phyloP scores from a whole-genome alignment of 2,888 invertebrate species.

The Phragmatobia fuliginosa region DNA sequence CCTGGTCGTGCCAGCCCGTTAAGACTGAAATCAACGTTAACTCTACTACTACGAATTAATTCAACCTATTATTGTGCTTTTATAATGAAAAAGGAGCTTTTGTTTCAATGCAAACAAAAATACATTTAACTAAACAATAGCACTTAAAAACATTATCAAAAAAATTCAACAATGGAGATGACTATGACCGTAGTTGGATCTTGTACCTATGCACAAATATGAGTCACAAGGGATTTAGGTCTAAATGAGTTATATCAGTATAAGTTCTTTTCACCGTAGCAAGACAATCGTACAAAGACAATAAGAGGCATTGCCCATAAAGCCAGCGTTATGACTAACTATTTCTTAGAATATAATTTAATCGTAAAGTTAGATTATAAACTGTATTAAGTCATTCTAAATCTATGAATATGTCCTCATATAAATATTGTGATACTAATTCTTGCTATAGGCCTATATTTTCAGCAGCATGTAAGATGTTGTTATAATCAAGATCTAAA shows the following conservation, averaged over 20 bases:
- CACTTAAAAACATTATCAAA: not conserved
- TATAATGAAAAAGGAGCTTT: no score
- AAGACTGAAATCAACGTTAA: no score
- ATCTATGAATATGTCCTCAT: not conserved
- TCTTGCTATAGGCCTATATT: not conserved
- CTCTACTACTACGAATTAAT: no score
- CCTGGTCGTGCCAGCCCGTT: no score
- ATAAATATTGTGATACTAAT: not conserved
- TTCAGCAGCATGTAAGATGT: not conserved
- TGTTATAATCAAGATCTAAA: not conserved
- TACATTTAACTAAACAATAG: not conserved
- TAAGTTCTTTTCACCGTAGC: not conserved
- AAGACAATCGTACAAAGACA: not conserved
- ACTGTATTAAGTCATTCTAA: not conserved
- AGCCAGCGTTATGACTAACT: not conserved
- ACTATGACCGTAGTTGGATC: not conserved
- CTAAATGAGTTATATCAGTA: not conserved
- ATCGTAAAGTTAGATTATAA: not conserved
- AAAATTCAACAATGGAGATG: not conserved
- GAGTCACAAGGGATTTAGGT: not conserved
- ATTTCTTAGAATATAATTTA: not conserved
- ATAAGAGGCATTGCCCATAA: not conserved
- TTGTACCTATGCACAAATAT: not conserved
- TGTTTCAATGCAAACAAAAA: no score
- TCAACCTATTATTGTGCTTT: no score